A percentile compares a stretch with the other conserved stretches of the same genome.
These are phyloP conservation scores for Mastacembelus armatus DNA, from an alignment of 2,797 vertebrate genomes.

Conservation along the genomic window DNA sequence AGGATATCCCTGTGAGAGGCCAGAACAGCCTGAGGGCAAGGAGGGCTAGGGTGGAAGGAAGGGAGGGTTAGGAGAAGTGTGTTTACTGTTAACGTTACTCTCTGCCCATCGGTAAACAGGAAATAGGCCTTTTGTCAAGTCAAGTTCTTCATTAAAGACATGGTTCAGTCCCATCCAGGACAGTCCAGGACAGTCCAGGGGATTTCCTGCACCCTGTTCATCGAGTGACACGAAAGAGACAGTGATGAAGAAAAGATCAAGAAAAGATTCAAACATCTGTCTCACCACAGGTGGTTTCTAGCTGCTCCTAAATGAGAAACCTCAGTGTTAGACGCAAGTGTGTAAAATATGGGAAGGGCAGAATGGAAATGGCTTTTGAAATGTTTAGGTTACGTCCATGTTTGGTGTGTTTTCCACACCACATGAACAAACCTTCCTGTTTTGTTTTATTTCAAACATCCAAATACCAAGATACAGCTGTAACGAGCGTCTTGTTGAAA, in stretches of 20 bases:
- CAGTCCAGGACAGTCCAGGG: slow-evolving; percentile 40
- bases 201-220: slow-evolving; percentile 58
- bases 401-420: no score
- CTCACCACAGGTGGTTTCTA: no score
- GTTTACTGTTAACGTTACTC: slow-evolving; percentile 57
- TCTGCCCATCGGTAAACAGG: slow-evolving; percentile 68
- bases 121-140: slow-evolving; percentile 61
- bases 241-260: slow-evolving; percentile 27
- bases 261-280: no score
- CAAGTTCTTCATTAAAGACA: slow-evolving; percentile 54
- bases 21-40: slow-evolving; percentile 44
- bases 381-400: no score
- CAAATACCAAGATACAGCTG: no score
- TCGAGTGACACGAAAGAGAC: slow-evolving; percentile 37
- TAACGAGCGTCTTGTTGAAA: no score
- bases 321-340: no score
- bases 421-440: no score
- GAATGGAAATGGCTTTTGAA: no score
- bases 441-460: no score
- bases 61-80: slow-evolving; percentile 43
- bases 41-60: slow-evolving; percentile 49
- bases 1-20: slow-evolving; percentile 55
- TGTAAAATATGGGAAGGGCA: no score
- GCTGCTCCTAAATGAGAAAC: no score
- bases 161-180: slow-evolving; percentile 30